phyloP scores from a whole-genome alignment of 2,888 invertebrate species.

The Nemurella pictetii region DNA sequence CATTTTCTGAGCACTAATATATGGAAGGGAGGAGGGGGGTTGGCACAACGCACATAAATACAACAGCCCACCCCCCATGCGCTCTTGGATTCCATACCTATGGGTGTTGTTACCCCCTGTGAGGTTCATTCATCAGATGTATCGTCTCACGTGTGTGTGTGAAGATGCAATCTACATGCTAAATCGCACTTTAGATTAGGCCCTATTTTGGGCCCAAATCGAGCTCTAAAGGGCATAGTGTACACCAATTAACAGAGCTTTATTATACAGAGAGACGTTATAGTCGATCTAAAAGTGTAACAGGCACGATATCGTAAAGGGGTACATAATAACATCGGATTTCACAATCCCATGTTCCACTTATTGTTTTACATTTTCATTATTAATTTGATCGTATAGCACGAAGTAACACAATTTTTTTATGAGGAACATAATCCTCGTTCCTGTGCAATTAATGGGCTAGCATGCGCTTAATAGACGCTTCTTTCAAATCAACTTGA shows the following conservation, averaged over 20 bases:
- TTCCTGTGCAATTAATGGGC: neutral
- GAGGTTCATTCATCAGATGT: neutral
- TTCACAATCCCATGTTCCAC: neutral
- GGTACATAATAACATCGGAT: neutral
- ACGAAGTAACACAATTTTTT: neutral
- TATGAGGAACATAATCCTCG: neutral
- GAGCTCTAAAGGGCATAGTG: neutral
- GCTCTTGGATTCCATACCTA: neutral
- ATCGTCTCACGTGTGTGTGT: neutral
- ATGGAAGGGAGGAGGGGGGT: neutral
- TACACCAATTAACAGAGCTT: neutral
- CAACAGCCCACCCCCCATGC: no score
- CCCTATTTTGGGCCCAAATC: neutral
- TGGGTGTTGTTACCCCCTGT: neutral
- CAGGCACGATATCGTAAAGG: neutral
- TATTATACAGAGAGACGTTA: neutral
- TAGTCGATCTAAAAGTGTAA: neutral
- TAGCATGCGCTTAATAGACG: neutral
- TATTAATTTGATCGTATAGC: neutral
- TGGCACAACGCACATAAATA: no score
- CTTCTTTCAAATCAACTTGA: neutral
- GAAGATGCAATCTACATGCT: slow-evolving; percentile 4
- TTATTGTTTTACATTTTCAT: neutral
- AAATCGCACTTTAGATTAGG: slow-evolving; percentile 8
- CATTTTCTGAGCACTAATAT: neutral